Percentiles rank a stretch among this genome's conserved stretches.
Evolutionary conservation across 2,113 vertebrate species (phyloP).

Genomic region (Burhinus bistriatus): DNA sequence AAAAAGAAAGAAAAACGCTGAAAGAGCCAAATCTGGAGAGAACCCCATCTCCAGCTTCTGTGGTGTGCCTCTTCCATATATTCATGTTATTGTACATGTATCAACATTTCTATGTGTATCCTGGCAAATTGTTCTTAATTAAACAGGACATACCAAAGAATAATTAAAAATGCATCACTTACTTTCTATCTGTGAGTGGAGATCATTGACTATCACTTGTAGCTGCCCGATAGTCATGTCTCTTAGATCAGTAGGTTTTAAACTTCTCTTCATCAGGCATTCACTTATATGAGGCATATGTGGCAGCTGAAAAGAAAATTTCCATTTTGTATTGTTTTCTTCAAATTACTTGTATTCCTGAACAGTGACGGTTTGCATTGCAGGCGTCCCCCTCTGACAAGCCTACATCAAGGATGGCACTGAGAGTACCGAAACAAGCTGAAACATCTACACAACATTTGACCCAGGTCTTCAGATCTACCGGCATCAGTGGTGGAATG

Average conservation of each 20-base stretch:
- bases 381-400: neutral
- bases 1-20: neutral
- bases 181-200: slow-evolving; percentile 99
- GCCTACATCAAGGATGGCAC: fast-evolving
- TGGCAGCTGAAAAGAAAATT: slow-evolving; percentile 80
- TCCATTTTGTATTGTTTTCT: neutral
- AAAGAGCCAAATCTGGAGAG: neutral
- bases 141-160: neutral
- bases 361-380: neutral
- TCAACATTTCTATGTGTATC: neutral
- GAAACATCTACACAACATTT: fast-evolving
- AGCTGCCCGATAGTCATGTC: slow-evolving; percentile 98
- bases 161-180: slow-evolving; percentile 45
- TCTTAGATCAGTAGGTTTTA: slow-evolving; percentile 92
- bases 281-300: slow-evolving; percentile 98
- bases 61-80: neutral
- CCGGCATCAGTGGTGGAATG: neutral
- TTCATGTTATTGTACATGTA: fast-evolving
- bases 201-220: slow-evolving; percentile 97
- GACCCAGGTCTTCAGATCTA: neutral
- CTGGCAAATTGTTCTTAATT: neutral
- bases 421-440: fast-evolving
- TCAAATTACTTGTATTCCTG: neutral
- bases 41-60: neutral
- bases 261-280: slow-evolving; percentile 96